A percentile compares a stretch with the other conserved stretches of the same genome.
Conservation (phyloP, 2,888 invertebrate genomes). For the Athrips mouffetella region DNA sequence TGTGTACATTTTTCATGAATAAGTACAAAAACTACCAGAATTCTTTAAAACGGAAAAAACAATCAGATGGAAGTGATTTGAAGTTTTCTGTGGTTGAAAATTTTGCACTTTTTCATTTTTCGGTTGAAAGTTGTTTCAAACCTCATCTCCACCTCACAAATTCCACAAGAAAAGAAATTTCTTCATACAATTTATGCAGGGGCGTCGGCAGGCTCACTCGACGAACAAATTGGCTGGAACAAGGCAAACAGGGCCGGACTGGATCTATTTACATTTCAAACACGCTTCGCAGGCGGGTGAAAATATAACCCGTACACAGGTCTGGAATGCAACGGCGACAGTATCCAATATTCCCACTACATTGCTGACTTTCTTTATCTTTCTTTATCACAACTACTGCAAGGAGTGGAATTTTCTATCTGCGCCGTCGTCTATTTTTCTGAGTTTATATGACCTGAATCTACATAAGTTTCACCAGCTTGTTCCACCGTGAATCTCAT, state of each 20-base stretch:
- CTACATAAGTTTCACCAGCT: no score
- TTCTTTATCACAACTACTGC: no score
- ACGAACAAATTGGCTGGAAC: slow-evolving; percentile 5
- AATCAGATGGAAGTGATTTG: background rate
- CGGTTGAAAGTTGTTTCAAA: no score
- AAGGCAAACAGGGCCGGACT: slow-evolving; percentile 8
- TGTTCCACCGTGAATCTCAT: no score
- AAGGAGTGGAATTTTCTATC: no score
- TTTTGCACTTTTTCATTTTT: no score
- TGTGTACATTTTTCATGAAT: no score
- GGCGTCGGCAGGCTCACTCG: background rate
- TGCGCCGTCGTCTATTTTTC: no score
- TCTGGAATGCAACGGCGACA: background rate
- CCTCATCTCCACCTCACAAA: no score
- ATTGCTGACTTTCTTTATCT: no score
- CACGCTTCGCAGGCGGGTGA: background rate
- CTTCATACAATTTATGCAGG: slow-evolving; percentile 3
- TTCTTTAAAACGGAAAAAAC: background rate
- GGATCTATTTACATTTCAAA: slow-evolving; percentile 9
- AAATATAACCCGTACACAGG: background rate
- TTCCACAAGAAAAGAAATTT: background rate
- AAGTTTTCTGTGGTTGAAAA: background rate
- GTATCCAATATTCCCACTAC: background rate
- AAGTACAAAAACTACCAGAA: no score
- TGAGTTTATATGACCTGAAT: no score